These are phyloP conservation scores for Grapholita molesta DNA, from an alignment of 1,140 invertebrate genomes.

Conservation along the genomic window DNA sequence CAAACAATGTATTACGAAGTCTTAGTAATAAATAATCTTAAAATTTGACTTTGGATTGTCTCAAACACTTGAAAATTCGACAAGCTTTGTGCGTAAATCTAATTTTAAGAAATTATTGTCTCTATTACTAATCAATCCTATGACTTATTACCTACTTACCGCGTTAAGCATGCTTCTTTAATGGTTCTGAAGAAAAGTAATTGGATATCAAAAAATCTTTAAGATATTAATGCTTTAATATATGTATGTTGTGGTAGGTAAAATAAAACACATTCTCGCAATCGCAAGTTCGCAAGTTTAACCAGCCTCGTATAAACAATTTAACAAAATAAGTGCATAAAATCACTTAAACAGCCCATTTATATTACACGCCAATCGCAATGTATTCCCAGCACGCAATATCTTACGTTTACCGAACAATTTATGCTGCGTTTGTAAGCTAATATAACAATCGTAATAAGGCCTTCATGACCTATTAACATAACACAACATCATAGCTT, in stretches of 20 bases:
- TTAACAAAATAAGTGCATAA: conserved; percentile 11
- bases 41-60: no score
- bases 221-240: background rate
- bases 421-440: background rate
- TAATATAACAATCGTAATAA: background rate
- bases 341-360: conserved; percentile 5
- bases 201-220: background rate
- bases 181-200: background rate
- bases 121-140: background rate
- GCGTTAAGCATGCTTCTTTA: background rate
- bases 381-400: conserved; percentile 1
- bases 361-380: background rate
- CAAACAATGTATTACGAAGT: no score
- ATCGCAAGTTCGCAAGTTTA: background rate
- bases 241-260: background rate
- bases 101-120: background rate
- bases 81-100: background rate
- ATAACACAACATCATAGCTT: background rate
- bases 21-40: no score
- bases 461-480: background rate
- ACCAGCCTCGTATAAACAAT: background rate
- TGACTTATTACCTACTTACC: background rate
- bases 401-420: conserved; percentile 9
- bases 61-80: no score
- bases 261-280: background rate